Evolutionary conservation across 64 coral and sea anemone species (phyloP).

Genomic region (Orbicella faveolata): DNA sequence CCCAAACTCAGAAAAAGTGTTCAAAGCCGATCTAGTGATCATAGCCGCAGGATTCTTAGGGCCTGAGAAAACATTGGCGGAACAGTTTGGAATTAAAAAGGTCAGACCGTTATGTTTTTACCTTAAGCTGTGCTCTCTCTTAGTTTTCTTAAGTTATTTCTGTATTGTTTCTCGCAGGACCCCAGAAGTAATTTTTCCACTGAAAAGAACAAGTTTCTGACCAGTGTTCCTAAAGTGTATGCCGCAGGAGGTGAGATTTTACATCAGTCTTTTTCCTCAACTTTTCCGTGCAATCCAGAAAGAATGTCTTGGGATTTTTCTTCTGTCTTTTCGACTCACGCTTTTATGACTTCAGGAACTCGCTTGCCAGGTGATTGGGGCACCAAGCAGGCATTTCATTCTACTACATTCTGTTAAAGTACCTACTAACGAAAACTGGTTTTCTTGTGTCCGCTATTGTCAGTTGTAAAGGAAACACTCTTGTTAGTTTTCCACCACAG

Average conservation of each 20-base stretch:
- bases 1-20: slow-evolving; percentile 78
- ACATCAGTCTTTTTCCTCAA: too few relatives aligned
- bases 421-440: too few relatives aligned
- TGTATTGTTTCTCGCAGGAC: slow-evolving; percentile 54
- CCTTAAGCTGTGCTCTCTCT: not conserved
- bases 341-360: not conserved
- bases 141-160: not conserved
- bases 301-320: too few relatives aligned
- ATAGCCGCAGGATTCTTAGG: slow-evolving; percentile 85
- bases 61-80: slow-evolving; percentile 79
- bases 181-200: slow-evolving; percentile 87
- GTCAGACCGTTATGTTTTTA: slow-evolving; percentile 14
- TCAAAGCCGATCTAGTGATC: slow-evolving; percentile 74
- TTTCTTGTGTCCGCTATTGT: too few relatives aligned
- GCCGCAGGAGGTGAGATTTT: slow-evolving; percentile 85
- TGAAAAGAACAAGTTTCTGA: slow-evolving; percentile 64
- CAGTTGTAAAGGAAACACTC: too few relatives aligned
- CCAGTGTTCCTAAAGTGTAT: slow-evolving; percentile 71
- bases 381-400: too few relatives aligned
- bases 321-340: not conserved
- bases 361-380: too few relatives aligned
- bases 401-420: too few relatives aligned
- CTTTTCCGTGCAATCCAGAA: too few relatives aligned
- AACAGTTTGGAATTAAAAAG: slow-evolving; percentile 83
- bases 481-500: too few relatives aligned